Conservation (phyloP, 2,888 invertebrate genomes). For the Acleris holmiana region DNA sequence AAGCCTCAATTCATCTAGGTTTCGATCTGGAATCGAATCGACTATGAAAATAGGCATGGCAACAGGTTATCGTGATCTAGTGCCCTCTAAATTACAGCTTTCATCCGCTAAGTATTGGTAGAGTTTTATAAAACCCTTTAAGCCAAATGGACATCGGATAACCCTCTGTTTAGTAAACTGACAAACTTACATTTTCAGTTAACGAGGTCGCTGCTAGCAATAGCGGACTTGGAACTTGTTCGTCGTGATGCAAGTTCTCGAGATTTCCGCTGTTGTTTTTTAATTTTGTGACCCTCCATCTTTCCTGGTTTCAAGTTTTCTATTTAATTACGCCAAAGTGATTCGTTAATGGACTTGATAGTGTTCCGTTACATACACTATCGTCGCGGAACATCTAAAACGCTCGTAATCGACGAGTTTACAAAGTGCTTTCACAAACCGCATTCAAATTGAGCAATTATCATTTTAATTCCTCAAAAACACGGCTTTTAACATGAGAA, state of each 20-base stretch:
- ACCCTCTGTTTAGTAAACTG: constrained; percentile 47
- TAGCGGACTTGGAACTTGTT: neutral
- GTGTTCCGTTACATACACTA: constrained; percentile 54
- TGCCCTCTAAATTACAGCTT: constrained; percentile 32
- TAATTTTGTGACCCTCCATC: constrained; percentile 42
- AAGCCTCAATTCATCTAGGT: too few species aligned
- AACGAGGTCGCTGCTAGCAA: constrained; percentile 7
- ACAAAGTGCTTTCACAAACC: constrained; percentile 53
- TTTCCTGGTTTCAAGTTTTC: constrained; percentile 52
- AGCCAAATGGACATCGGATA: constrained; percentile 47
- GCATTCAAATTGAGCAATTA: constrained; percentile 60
- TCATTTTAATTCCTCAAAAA: constrained; percentile 47
- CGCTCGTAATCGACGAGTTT: constrained; percentile 55
- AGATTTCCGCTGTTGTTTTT: constrained; percentile 1
- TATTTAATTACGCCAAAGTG: constrained; percentile 63
- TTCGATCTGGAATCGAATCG: neutral
- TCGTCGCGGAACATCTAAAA: constrained; percentile 54
- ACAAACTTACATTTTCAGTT: constrained; percentile 12
- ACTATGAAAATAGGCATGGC: neutral
- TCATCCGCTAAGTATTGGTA: constrained; percentile 32
- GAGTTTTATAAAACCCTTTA: constrained; percentile 36
- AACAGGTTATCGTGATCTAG: constrained; percentile 30
- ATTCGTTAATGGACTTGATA: constrained; percentile 61
- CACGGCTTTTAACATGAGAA: constrained; percentile 39
- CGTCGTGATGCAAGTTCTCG: neutral